phyloP scores from a whole-genome alignment of 2,888 invertebrate genomes.

The Eutolmus rufibarbis region DNA sequence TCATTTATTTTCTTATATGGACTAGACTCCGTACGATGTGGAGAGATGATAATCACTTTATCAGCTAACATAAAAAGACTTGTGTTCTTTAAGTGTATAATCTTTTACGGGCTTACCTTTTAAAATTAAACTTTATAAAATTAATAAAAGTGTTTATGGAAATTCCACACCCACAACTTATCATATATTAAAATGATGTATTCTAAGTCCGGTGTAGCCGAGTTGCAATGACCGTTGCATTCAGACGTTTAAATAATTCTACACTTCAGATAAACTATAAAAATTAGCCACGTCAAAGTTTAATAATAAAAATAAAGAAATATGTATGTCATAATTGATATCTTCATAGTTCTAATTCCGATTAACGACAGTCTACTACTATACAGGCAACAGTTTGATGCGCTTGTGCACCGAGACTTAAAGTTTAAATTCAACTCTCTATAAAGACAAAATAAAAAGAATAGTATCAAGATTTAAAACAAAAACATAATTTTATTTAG shows the following conservation, averaged over 20 bases:
- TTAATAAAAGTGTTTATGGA: neutral
- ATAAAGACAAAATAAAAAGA: constrained; percentile 30
- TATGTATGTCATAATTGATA: neutral
- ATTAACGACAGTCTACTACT: neutral
- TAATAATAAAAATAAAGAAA: neutral
- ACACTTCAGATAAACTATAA: neutral
- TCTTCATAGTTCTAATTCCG: neutral
- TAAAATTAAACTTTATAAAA: neutral
- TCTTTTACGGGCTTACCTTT: neutral
- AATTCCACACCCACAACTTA: neutral
- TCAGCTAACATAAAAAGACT: neutral
- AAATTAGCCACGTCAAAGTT: neutral
- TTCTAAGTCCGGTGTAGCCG: neutral
- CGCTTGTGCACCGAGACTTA: neutral
- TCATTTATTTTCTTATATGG: neutral
- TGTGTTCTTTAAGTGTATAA: neutral
- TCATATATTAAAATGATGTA: neutral
- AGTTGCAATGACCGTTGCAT: neutral
- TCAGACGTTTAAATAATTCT: neutral
- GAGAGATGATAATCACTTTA: neutral
- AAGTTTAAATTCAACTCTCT: neutral
- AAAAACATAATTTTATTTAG: constrained; percentile 42
- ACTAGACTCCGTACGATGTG: neutral
- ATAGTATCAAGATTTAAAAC: constrained; percentile 47
- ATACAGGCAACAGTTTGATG: neutral